Conservation (phyloP, 2,888 invertebrate genomes). For the Hyalella azteca region DNA sequence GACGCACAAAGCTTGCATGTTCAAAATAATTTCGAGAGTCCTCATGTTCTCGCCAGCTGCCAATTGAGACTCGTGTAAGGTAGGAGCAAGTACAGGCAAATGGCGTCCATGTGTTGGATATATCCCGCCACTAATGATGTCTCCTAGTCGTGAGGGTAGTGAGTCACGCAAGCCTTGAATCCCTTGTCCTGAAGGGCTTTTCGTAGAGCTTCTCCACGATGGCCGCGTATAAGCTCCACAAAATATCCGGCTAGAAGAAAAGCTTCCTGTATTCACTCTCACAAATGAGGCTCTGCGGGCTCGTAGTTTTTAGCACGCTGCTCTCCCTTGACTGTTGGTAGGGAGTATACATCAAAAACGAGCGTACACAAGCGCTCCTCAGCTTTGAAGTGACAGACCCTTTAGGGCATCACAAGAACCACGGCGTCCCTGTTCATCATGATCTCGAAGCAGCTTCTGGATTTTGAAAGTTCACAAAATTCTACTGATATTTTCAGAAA, state of each 20-base stretch:
- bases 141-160: neutral
- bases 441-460: too few species aligned
- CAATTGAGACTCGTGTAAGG: constrained; percentile 9
- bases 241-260: neutral
- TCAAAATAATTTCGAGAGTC: neutral
- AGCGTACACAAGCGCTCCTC: too few species aligned
- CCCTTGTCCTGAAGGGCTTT: neutral
- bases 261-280: constrained; percentile 24
- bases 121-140: constrained; percentile 8
- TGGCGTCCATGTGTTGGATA: constrained; percentile 6
- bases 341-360: too few species aligned
- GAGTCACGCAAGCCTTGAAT: neutral
- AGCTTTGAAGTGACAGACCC: neutral
- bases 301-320: neutral
- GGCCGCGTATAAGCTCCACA: neutral
- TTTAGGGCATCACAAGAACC: neutral
- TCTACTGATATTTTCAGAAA: too few species aligned
- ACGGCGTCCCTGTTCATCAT: neutral
- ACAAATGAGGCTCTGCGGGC: neutral
- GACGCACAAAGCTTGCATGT: neutral
- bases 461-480: too few species aligned
- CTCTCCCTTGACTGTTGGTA: neutral
- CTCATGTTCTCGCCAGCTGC: neutral
- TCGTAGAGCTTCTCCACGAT: neutral
- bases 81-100: neutral